phyloP scores from a whole-genome alignment of 1,140 invertebrate species.

The Drosophila seguyi region DNA sequence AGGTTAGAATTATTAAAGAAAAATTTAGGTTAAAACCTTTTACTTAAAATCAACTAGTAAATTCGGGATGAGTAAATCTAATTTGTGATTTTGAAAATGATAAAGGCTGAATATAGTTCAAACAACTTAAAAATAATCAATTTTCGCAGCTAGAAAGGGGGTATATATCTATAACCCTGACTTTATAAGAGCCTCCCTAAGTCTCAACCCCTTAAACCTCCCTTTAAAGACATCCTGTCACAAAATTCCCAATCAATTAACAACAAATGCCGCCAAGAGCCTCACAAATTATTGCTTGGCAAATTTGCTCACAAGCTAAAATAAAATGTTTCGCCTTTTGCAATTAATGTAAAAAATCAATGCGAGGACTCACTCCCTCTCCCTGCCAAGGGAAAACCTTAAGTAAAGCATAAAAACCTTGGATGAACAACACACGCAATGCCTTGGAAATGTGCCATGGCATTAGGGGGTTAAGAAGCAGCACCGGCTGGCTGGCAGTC shows the following conservation, averaged over 20 bases:
- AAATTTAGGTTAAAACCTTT: neutral
- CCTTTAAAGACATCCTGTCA: constrained; percentile 7
- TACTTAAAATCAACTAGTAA: neutral
- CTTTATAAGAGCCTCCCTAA: constrained; percentile 45
- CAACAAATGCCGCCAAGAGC: constrained; percentile 21
- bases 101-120: no score
- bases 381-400: constrained; percentile 6
- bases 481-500: constrained; percentile 5
- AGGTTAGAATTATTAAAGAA: neutral
- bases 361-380: constrained; percentile 30
- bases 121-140: no score
- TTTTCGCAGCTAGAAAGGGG: neutral
- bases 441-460: constrained; percentile 14
- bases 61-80: no score
- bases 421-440: constrained; percentile 47
- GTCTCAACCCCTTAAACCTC: constrained; percentile 3
- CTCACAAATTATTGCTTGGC: constrained; percentile 43
- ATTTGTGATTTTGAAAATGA: neutral
- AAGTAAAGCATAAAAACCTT: constrained; percentile 47
- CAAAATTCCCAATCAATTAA: constrained; percentile 40
- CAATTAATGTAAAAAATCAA: constrained; percentile 69
- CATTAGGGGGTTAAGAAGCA: constrained; percentile 10
- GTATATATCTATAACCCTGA: neutral
- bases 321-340: constrained; percentile 45
- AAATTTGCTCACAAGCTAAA: constrained; percentile 35